Evolutionary conservation across 2,888 invertebrate species (phyloP).

Genomic region (Selenia dentaria): DNA sequence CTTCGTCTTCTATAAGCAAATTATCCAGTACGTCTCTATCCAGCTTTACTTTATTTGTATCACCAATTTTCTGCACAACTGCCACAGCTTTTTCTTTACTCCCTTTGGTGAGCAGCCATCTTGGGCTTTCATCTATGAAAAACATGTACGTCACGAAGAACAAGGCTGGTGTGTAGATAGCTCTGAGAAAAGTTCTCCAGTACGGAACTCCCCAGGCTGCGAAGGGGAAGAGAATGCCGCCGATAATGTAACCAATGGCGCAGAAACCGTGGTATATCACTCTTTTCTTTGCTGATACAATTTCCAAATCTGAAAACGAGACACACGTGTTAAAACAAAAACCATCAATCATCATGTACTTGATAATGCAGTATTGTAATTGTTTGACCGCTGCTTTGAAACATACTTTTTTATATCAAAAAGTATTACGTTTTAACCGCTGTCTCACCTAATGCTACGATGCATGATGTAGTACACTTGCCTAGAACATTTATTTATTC

Average conservation of each 20-base stretch:
- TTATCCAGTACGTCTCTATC: conserved; percentile 54
- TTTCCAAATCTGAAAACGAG: conserved; percentile 62
- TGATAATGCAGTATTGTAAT: too few species aligned
- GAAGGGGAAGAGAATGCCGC: conserved; percentile 49
- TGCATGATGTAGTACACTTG: too few species aligned
- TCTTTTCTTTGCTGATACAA: conserved; percentile 59
- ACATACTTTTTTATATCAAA: too few species aligned
- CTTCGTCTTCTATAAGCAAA: conserved; percentile 37
- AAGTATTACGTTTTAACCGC: too few species aligned
- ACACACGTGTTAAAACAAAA: too few species aligned
- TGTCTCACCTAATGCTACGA: too few species aligned
- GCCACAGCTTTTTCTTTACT: conserved; percentile 85
- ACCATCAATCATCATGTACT: too few species aligned
- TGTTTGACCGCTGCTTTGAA: too few species aligned
- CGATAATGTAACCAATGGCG: conserved; percentile 51
- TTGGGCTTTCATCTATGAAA: conserved; percentile 89
- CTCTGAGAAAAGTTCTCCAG: conserved; percentile 88
- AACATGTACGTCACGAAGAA: conserved; percentile 87
- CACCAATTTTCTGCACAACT: conserved; percentile 86
- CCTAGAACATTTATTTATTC: too few species aligned
- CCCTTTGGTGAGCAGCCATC: conserved; percentile 91
- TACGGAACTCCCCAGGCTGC: conserved; percentile 77
- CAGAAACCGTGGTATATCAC: conserved; percentile 54
- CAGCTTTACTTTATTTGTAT: conserved; percentile 59
- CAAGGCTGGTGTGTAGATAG: conserved; percentile 88